phyloP scores from a whole-genome alignment of 2,797 vertebrate species.

The Phrynocephalus forsythii region DNA sequence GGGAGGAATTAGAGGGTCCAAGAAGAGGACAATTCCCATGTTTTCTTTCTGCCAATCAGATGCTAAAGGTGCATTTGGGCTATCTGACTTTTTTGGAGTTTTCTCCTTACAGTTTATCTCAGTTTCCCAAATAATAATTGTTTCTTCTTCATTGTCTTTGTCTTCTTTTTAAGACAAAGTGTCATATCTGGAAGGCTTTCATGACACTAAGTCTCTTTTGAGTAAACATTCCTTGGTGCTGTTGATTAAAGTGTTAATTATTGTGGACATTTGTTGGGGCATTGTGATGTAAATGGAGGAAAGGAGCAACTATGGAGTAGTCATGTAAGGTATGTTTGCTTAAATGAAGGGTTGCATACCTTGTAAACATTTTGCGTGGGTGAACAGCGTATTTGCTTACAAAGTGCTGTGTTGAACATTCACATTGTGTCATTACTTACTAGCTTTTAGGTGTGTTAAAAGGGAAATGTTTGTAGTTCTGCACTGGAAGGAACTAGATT shows the following conservation, averaged over 20 bases:
- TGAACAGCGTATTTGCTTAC: conserved; percentile 38
- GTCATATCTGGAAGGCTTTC: neutral
- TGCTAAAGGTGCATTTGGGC: neutral
- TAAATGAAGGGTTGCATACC: neutral
- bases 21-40: neutral
- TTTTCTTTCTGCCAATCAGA: neutral
- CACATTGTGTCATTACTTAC: neutral
- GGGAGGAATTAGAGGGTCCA: too few species aligned
- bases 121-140: neutral
- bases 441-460: neutral
- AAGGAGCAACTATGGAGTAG: neutral
- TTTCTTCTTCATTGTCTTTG: neutral
- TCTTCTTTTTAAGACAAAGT: neutral
- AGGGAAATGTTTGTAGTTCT: neutral
- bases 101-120: neutral
- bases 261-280: neutral
- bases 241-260: neutral
- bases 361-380: conserved; percentile 46
- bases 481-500: neutral
- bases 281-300: neutral
- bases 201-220: neutral
- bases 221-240: neutral
- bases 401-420: neutral
- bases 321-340: neutral
- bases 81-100: neutral